Evolutionary conservation across 2,888 invertebrate genomes (phyloP).

Genomic region (Heteromurus nitidus): DNA sequence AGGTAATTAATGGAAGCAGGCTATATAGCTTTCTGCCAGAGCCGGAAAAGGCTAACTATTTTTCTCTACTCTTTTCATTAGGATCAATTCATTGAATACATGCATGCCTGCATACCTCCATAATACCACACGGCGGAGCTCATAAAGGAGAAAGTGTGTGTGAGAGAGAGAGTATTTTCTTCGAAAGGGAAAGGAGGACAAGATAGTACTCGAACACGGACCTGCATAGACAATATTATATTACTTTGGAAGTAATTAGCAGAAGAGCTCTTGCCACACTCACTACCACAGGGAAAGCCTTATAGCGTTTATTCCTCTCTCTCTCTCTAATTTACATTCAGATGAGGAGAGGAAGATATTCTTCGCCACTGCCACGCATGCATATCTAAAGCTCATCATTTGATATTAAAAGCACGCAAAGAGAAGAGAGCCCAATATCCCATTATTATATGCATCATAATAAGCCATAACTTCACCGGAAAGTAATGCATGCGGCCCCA

Average conservation of each 20-base stretch:
- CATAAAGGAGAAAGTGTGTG: too few relatives aligned
- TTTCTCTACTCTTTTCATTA: too few relatives aligned
- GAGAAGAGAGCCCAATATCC: too few relatives aligned
- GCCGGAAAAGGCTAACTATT: too few relatives aligned
- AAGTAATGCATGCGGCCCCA: neutral
- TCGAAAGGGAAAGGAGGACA: too few relatives aligned
- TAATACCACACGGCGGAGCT: too few relatives aligned
- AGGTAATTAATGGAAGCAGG: constrained; percentile 58
- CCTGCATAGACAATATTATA: neutral
- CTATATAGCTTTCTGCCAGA: too few relatives aligned
- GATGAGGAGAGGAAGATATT: too few relatives aligned
- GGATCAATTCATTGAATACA: too few relatives aligned
- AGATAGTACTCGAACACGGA: too few relatives aligned
- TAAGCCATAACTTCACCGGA: constrained; percentile 5
- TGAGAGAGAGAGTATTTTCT: too few relatives aligned
- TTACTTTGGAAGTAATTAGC: constrained; percentile 42
- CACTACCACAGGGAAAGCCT: neutral
- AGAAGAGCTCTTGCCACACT: constrained; percentile 42
- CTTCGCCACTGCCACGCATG: neutral
- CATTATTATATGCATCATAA: constrained; percentile 17
- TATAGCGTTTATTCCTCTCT: neutral
- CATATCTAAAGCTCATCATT: neutral
- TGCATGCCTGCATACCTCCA: too few relatives aligned
- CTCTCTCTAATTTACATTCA: neutral
- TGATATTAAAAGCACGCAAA: constrained; percentile 36